Evolutionary conservation across 2,797 vertebrate genomes (phyloP).

Genomic region (Lerista edwardsae): DNA sequence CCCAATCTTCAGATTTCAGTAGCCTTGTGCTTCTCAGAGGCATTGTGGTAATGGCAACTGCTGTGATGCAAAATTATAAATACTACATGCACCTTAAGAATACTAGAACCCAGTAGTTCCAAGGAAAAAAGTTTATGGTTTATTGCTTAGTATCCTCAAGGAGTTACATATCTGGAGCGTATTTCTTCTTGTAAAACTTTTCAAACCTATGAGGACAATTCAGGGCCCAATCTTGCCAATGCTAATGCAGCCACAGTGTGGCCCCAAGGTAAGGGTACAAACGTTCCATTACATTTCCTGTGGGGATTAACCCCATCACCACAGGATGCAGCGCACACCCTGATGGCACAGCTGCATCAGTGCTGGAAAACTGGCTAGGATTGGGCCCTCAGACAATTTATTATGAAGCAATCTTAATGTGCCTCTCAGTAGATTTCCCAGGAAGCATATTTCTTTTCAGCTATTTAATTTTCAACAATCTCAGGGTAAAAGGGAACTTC

Average conservation of each 20-base stretch:
- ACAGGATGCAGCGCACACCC: too few species aligned
- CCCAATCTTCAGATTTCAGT: not conserved
- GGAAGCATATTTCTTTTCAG: not conserved
- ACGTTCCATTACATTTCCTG: too few species aligned
- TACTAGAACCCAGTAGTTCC: not conserved
- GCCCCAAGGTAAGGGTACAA: too few species aligned
- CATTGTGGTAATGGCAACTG: not conserved
- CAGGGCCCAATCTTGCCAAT: too few species aligned
- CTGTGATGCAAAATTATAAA: not conserved
- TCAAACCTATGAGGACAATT: not conserved
- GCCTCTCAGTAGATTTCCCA: not conserved
- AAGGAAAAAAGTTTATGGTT: not conserved
- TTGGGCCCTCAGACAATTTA: not conserved
- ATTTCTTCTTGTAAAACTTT: not conserved
- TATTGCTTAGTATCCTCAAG: not conserved
- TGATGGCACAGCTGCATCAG: too few species aligned
- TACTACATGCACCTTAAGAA: not conserved
- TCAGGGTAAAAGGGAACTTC: not conserved
- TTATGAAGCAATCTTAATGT: not conserved
- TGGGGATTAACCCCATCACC: too few species aligned
- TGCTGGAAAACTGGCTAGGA: too few species aligned
- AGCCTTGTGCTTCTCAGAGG: not conserved
- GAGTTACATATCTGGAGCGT: not conserved
- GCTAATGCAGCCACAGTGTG: too few species aligned
- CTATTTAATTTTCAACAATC: conserved; percentile 14